phyloP scores from a whole-genome alignment of 2,797 vertebrate genomes.

The Chelon auratus region DNA sequence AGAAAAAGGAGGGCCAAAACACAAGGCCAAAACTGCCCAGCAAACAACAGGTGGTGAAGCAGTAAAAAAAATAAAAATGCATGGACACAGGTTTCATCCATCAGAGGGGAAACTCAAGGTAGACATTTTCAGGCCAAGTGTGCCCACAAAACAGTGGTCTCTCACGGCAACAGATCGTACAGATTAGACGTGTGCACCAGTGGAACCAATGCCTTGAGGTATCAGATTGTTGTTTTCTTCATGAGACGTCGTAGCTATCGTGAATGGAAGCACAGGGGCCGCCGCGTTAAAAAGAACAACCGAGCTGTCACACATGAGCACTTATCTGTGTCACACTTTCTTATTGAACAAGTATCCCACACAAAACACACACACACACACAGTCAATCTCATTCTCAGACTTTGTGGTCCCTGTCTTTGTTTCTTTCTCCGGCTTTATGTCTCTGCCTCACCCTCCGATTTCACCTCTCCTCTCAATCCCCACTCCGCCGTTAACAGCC shows the following conservation, averaged over 20 bases:
- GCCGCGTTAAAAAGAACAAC: conserved; percentile 59
- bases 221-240: conserved; percentile 32
- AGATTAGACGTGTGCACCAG: conserved; percentile 25
- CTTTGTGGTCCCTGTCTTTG: conserved; percentile 15
- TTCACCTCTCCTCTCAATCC: conserved; percentile 30
- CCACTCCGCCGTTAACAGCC: conserved; percentile 28
- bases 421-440: conserved; percentile 6
- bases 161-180: conserved; percentile 38
- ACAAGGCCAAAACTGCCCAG: not conserved
- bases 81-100: conserved; percentile 13
- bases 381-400: conserved; percentile 7
- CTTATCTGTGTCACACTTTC: conserved; percentile 58
- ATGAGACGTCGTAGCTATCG: conserved; percentile 47
- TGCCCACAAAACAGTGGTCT: conserved; percentile 18
- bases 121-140: conserved; percentile 47
- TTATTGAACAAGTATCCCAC: conserved; percentile 27
- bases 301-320: conserved; percentile 56
- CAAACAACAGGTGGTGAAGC: conserved; percentile 30
- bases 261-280: conserved; percentile 39
- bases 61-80: conserved; percentile 11
- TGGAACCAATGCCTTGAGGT: conserved; percentile 22
- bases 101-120: conserved; percentile 12
- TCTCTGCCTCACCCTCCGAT: conserved; percentile 23
- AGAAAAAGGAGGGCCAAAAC: conserved; percentile 5
- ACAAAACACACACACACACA: conserved; percentile 4